These are phyloP conservation scores for Cerastis leucographa DNA, from an alignment of 2,888 invertebrate genomes.

Conservation along the genomic window DNA sequence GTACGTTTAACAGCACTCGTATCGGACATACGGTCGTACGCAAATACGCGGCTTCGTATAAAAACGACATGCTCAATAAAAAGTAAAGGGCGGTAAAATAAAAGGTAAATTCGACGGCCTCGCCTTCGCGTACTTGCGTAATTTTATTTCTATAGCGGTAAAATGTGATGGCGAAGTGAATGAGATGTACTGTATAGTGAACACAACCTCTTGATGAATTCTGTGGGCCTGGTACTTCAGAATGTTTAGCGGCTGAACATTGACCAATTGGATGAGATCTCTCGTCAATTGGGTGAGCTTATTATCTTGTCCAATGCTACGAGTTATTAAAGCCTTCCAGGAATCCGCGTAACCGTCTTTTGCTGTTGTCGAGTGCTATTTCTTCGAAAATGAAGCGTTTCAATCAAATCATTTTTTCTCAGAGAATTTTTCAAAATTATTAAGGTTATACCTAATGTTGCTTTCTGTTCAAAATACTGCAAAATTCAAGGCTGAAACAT, in stretches of 20 bases:
- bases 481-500: neutral
- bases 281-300: neutral
- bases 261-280: neutral
- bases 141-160: conserved; percentile 65
- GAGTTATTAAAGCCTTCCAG: neutral
- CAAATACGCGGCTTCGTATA: conserved; percentile 65
- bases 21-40: conserved; percentile 64
- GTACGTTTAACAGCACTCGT: conserved; percentile 59
- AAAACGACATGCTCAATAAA: conserved; percentile 73
- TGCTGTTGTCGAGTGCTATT: neutral
- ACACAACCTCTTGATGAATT: conserved; percentile 25
- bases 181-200: conserved; percentile 23
- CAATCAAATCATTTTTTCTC: neutral
- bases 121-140: conserved; percentile 53
- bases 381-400: neutral
- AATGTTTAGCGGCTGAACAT: neutral
- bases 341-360: neutral
- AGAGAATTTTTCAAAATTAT: neutral
- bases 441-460: no score
- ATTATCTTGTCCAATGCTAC: neutral
- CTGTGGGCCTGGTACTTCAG: conserved; percentile 6
- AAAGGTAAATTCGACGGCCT: conserved; percentile 69
- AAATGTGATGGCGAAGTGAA: conserved; percentile 60
- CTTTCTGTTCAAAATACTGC: no score
- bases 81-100: conserved; percentile 74